A percentile compares a stretch with the other conserved stretches of the same genome.
phyloP scores from a whole-genome alignment of 2,888 invertebrate genomes.

The Siphlonurus alternatus region DNA sequence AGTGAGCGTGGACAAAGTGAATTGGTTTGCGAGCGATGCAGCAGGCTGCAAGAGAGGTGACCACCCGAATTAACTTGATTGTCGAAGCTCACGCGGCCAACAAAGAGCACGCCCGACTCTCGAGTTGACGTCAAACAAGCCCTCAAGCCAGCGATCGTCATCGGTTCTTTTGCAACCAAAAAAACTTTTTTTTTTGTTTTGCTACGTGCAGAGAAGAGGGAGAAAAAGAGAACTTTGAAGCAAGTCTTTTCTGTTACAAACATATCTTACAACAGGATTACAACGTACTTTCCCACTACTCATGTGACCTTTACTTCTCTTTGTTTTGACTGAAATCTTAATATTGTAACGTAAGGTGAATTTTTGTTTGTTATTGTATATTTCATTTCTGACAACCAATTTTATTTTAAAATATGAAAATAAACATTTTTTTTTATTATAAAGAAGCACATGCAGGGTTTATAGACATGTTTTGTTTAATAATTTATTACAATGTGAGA shows the following conservation, averaged over 20 bases:
- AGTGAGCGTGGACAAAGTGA: not conserved
- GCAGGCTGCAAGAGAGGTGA: not conserved
- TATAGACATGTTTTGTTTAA: too few relatives aligned
- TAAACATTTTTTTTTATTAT: too few relatives aligned
- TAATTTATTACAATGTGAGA: too few relatives aligned
- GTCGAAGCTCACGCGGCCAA: not conserved
- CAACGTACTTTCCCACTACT: not conserved
- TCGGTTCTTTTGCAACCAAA: not conserved
- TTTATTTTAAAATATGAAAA: too few relatives aligned
- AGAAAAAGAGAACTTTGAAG: not conserved
- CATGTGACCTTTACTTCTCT: not conserved
- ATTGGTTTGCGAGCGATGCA: not conserved
- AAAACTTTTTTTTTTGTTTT: not conserved
- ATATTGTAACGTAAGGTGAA: not conserved
- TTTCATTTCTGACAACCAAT: too few relatives aligned
- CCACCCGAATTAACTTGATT: conserved; percentile 1
- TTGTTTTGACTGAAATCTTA: not conserved
- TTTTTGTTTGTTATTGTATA: too few relatives aligned
- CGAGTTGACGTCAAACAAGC: not conserved
- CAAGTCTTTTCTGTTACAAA: not conserved
- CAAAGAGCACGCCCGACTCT: not conserved
- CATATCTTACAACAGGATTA: not conserved
- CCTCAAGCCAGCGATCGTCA: not conserved
- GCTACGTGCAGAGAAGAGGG: not conserved
- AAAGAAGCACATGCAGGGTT: too few relatives aligned